Conservation (phyloP, 2,797 vertebrate genomes). For the Poeciliopsis gracilis region DNA sequence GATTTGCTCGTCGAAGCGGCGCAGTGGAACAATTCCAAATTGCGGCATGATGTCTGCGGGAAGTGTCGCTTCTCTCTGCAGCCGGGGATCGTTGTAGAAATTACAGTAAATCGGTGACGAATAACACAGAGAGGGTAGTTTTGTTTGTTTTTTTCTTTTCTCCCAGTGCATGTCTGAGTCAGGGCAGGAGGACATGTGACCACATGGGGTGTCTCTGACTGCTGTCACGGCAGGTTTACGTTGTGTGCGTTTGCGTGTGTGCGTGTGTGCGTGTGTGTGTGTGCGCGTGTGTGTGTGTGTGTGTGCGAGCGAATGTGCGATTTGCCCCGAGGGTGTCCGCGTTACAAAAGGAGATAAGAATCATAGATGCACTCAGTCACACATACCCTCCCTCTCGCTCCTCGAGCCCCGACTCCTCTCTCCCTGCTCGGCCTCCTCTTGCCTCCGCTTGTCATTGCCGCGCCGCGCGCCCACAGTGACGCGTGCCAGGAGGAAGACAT, state of each 20-base stretch:
- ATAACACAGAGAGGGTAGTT: neutral
- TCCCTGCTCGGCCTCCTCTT: slow-evolving; percentile 16
- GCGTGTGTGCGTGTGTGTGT: slow-evolving; percentile 35
- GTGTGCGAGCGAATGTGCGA: slow-evolving; percentile 25
- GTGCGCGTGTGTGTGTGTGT: slow-evolving; percentile 19
- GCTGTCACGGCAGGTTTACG: slow-evolving; percentile 61
- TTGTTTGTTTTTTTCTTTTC: neutral
- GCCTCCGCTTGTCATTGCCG: slow-evolving; percentile 53
- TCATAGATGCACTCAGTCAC: slow-evolving; percentile 53
- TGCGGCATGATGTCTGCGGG: neutral
- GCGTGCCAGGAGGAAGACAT: slow-evolving; percentile 47
- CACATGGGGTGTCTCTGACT: slow-evolving; percentile 62
- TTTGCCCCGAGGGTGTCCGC: slow-evolving; percentile 45
- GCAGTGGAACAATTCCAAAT: neutral
- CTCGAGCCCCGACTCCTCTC: slow-evolving; percentile 39
- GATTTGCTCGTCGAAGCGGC: neutral
- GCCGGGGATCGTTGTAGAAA: neutral
- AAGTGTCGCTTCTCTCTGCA: neutral
- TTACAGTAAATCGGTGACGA: slow-evolving; percentile 22
- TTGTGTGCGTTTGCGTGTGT: slow-evolving; percentile 12
- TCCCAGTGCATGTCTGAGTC: slow-evolving; percentile 24
- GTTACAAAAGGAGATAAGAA: slow-evolving; percentile 57
- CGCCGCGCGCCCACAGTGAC: slow-evolving; percentile 51
- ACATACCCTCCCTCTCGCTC: slow-evolving; percentile 42
- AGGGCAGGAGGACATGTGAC: slow-evolving; percentile 54